Evolutionary conservation across 2,888 invertebrate genomes (phyloP), one percentile per base, ranked within the genome.

Genomic region (Chymomyza caudatula): DNA sequence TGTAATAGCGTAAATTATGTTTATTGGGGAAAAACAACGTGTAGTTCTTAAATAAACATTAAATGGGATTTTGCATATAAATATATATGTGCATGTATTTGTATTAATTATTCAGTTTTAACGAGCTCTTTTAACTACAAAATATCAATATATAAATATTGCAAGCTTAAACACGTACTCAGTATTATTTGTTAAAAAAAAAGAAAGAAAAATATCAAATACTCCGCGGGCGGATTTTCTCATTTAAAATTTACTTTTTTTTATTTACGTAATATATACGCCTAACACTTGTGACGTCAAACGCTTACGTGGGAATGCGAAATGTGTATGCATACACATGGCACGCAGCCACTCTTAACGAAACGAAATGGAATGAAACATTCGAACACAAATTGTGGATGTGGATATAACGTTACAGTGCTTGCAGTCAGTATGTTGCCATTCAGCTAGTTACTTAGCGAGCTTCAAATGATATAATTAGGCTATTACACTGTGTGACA

Each of bases 181-280:
- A 13, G 29, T 37, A 37, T 37, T 37, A 37, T 37, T 37, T 11
- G 8, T 29, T 11, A 17, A 47, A 2, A 47, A 47, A 22, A 51
- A 17, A 2, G 3, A 5, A 51, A 51, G 5, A 37, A 11, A 37
- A 6, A 6, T 6, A 37, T 6, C 11, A 20, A 20, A 51, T 4
- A 17, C 6, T 82, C 82, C 79, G 79, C 82, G 65, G 79, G 82
- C 79, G 79, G 79, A 79, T 65, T 59, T 64, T 44, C n/a, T 29
- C 6, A 20, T 25, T 54, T 49, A 11, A 6, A 54, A 23, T 6
- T n/a, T 25, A 19, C 13, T 61, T 67, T 61, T 47, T 22, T 37
- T 11, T n/a, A 22, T 44, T 47, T 57, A 47, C 3, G 6, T 52
- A 6, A 52, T 4, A 20, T 37, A 37, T 8, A 3, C 29, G 29